These are phyloP conservation scores for Parauchenoglanis ngamensis DNA, from an alignment of 2,797 vertebrate species.

Conservation along the genomic window DNA sequence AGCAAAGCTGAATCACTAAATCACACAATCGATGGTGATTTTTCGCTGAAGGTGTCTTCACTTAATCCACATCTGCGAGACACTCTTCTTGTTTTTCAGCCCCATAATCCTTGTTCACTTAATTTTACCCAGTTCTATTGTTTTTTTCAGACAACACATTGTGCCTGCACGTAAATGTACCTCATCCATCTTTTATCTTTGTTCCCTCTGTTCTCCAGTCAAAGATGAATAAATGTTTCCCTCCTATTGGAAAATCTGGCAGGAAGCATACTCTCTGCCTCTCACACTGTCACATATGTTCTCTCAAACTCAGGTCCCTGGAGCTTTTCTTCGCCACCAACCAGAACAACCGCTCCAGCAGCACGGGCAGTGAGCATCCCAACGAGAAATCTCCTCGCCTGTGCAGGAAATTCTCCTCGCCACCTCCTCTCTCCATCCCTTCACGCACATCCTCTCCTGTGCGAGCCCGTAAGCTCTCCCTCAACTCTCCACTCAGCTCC, in stretches of 20 bases:
- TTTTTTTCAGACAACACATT: slow-evolving; percentile 14
- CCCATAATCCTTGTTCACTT: background rate
- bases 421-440: slow-evolving; percentile 86
- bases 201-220: slow-evolving; percentile 52
- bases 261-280: slow-evolving; percentile 12
- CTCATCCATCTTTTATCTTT: slow-evolving; percentile 22
- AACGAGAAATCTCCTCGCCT: slow-evolving; percentile 91
- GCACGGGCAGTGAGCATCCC: slow-evolving; percentile 74
- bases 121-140: background rate
- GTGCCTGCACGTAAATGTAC: background rate
- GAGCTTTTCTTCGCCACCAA: slow-evolving; percentile 95
- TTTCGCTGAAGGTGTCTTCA: background rate
- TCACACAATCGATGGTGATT: background rate
- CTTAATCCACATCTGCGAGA: background rate
- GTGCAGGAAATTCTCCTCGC: slow-evolving; percentile 96
- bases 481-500: slow-evolving; percentile 87
- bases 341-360: slow-evolving; percentile 80
- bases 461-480: slow-evolving; percentile 88
- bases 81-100: background rate
- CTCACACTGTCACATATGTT: slow-evolving; percentile 16
- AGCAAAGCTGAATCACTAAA: slow-evolving; percentile 15
- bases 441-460: slow-evolving; percentile 90
- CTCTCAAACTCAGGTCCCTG: slow-evolving; percentile 80
- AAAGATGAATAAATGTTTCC: slow-evolving; percentile 51
- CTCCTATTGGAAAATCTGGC: background rate